These are phyloP conservation scores for Jacana jacana DNA, from an alignment of 2,113 vertebrate genomes.

Conservation along the genomic window DNA sequence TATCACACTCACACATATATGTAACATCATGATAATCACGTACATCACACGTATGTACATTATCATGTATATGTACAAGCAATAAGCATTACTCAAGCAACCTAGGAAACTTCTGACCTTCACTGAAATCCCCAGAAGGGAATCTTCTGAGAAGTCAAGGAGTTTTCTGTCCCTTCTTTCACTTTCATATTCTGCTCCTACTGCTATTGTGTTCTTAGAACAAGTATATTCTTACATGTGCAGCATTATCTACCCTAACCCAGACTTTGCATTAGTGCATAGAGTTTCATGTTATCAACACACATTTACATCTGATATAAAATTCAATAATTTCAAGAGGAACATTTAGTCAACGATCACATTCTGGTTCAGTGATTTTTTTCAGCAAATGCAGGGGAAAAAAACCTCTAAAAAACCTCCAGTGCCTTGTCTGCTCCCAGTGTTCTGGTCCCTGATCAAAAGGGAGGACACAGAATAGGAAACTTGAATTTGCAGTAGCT, in stretches of 20 bases:
- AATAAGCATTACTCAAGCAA: background rate
- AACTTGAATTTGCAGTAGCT: background rate
- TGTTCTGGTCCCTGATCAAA: background rate
- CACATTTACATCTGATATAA: background rate
- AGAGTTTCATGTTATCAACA: background rate
- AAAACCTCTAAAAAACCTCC: background rate
- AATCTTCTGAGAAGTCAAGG: slow-evolving; percentile 1
- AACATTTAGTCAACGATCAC: background rate
- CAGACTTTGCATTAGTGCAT: background rate
- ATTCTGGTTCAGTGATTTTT: background rate
- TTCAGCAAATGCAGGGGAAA: background rate
- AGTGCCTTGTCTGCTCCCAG: background rate
- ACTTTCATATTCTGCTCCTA: background rate
- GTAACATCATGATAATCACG: background rate
- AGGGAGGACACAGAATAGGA: background rate
- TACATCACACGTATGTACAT: background rate
- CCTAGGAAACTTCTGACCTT: background rate
- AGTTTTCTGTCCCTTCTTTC: background rate
- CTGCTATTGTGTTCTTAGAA: background rate
- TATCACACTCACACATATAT: accelerated
- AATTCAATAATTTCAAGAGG: background rate
- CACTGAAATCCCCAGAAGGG: background rate
- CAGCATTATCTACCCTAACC: background rate
- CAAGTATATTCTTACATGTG: background rate
- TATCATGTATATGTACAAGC: background rate